Conservation (phyloP, 2,797 vertebrate genomes). For the Dermochelys coriacea region DNA sequence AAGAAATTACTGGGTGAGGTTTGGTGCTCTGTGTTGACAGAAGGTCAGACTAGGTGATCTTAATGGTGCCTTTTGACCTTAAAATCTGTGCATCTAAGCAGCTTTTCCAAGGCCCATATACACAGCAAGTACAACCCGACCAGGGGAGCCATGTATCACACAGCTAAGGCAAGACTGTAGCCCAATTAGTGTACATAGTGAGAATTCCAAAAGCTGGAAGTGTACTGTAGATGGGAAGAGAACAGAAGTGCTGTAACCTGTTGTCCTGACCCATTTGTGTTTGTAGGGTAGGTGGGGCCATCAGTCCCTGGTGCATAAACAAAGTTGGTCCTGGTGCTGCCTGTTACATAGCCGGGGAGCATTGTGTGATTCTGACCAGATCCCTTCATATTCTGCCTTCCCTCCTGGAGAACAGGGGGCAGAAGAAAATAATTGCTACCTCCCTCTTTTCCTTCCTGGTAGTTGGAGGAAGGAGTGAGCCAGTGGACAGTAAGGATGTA, state of each 20-base stretch:
- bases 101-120: background rate
- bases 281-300: too few relatives aligned
- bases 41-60: too few relatives aligned
- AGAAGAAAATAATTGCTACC: constrained; percentile 28
- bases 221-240: background rate
- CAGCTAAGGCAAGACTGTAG: background rate
- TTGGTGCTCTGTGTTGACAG: background rate
- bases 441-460: background rate
- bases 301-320: background rate
- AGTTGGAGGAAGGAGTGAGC: background rate
- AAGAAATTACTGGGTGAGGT: background rate
- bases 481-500: background rate
- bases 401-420: background rate
- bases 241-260: background rate
- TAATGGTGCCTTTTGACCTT: background rate
- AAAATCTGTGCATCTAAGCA: background rate
- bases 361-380: background rate
- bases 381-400: background rate
- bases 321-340: background rate
- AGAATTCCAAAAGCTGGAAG: background rate
- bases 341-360: background rate
- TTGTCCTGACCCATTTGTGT: too few relatives aligned
- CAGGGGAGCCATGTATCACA: fast-evolving
- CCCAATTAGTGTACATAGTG: too few relatives aligned
- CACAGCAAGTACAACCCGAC: background rate